These are phyloP conservation scores for Cavia porcellus DNA, from an alignment of 2,113 vertebrate genomes.

Conservation along the genomic window DNA sequence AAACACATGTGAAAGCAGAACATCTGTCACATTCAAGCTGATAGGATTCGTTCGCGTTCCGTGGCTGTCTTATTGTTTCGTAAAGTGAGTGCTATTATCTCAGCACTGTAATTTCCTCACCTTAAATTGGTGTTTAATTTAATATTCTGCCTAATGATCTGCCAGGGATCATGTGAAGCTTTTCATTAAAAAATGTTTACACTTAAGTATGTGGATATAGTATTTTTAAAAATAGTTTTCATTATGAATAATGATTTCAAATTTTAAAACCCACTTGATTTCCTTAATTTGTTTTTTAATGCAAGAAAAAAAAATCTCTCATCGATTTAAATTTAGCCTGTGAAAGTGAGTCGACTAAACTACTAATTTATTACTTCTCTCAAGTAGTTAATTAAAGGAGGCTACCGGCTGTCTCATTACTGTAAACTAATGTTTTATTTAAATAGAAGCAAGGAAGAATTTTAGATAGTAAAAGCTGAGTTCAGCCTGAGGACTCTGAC, in stretches of 20 bases:
- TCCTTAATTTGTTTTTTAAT: not conserved
- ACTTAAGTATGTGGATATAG: not conserved
- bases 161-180: not conserved
- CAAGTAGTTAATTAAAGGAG: slow-evolving; percentile 71
- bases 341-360: slow-evolving; percentile 65
- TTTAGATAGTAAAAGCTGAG: slow-evolving; percentile 32
- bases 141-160: not conserved
- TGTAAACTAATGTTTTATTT: slow-evolving; percentile 60
- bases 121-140: not conserved
- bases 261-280: not conserved
- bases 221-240: not conserved
- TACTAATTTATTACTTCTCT: slow-evolving; percentile 63
- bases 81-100: not conserved
- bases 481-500: not conserved
- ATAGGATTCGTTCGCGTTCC: not conserved
- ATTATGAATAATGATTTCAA: slow-evolving; percentile 21
- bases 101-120: not conserved
- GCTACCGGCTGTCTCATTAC: slow-evolving; percentile 50
- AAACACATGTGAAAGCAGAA: not conserved
- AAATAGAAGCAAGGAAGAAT: slow-evolving; percentile 43
- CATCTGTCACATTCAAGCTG: not conserved
- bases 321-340: slow-evolving; percentile 47
- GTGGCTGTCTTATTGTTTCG: not conserved
- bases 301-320: slow-evolving; percentile 54
- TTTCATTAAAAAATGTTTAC: slow-evolving; percentile 29